phyloP scores from a whole-genome alignment of 1,140 invertebrate genomes.

The Tetramorium parvispinum region DNA sequence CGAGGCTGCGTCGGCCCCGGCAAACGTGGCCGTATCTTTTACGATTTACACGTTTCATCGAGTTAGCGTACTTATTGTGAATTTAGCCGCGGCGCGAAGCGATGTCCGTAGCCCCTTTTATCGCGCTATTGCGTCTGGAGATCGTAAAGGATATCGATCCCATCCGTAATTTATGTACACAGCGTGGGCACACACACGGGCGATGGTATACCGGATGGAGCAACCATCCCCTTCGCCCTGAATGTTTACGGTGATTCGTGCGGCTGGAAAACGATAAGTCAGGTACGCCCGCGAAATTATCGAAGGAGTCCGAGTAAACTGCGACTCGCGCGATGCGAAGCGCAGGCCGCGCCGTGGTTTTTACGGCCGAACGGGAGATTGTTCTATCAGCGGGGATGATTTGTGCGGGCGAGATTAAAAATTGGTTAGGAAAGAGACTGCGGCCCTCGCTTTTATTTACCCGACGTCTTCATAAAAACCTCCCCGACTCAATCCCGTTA shows the following conservation, averaged over 20 bases:
- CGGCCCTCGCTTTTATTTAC: background rate
- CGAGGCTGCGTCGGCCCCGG: background rate
- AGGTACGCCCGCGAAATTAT: constrained; percentile 38
- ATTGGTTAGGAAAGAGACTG: background rate
- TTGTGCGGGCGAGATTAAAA: background rate
- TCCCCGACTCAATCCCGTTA: constrained; percentile 1
- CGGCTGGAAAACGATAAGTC: constrained; percentile 40
- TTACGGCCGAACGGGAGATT: background rate
- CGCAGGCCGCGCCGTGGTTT: background rate
- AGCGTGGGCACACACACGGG: constrained; percentile 11
- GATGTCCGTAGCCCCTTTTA: constrained; percentile 45
- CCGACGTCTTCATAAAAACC: constrained; percentile 16
- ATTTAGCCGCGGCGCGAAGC: constrained; percentile 32
- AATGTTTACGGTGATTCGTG: constrained; percentile 45
- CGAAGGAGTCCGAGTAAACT: background rate
- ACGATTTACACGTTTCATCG: constrained; percentile 67
- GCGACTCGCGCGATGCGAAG: background rate
- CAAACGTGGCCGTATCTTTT: constrained; percentile 43
- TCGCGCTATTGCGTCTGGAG: constrained; percentile 51
- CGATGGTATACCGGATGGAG: background rate
- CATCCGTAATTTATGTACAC: constrained; percentile 68
- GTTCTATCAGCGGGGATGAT: background rate
- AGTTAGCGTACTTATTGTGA: constrained; percentile 33
- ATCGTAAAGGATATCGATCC: constrained; percentile 69
- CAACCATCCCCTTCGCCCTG: background rate